Base-by-base conservation (phyloP, 2,113 vertebrate genomes). In the Onychorhynchus coronatus region DNA sequence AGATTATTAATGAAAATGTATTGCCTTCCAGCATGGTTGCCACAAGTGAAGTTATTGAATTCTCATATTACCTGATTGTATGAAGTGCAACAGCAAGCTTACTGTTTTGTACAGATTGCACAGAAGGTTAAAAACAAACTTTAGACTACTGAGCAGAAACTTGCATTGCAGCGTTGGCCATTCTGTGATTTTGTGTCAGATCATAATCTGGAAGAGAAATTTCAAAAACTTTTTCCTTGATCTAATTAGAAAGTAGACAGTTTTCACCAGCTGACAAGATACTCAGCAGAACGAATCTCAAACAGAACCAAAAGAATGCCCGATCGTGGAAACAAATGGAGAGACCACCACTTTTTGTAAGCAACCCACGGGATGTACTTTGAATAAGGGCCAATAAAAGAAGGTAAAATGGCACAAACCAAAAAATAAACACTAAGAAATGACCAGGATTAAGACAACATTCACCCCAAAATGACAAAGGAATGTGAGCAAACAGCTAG, bases 81-180 rank as follows among this genome's bases (percentile, higher is more conserved):
- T 39, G 20, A 89, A 78, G 30, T n/a, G 2, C 52, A 87, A 59
- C 5, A 55, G 3, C 21, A 75, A 75, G 16, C 11, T 75, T 72
- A 55, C 22, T 8, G 8, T 52, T 87, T 89, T 49, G 8, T 65
- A 35, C 11, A 65, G 44, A 73, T 52, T 28, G 5, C 14, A 68
- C 6, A 50, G 58, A 80, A 65, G 1, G 0, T 63, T 56, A 61
- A 87, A 75, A 2, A 37, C 2, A 68, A 66, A 71, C 71, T 72
- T 53, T 18, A 56, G 11, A 37, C 6, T 65, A 20, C 2, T 61
- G 37, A 88, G 35, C 17, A 56, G 41, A 85, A 82, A 47, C 14
- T 37, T 41, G 1, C 25, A 50, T 13, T 46, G 53, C 11, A 58
- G 7, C 1, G 0, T 47, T n/a, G 68, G 19, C 7, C 9, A 47